A percentile compares a stretch with the other conserved stretches of the same genome.
Evolutionary conservation across 2,113 vertebrate genomes (phyloP).

Genomic region (Podarcis cretensis): DNA sequence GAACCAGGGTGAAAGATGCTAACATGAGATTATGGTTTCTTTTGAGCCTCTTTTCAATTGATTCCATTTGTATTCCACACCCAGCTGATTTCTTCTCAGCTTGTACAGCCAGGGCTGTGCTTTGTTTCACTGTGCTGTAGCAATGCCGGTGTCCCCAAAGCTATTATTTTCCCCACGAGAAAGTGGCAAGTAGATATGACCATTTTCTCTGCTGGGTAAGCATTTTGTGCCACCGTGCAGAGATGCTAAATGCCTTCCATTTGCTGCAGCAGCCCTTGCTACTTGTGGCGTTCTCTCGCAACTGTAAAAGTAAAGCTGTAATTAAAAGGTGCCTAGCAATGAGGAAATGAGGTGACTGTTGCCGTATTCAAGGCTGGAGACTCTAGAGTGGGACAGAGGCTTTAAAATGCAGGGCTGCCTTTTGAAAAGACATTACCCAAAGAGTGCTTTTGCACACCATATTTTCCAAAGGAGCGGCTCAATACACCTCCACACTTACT

Average conservation of each 20-base stretch:
- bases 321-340: slow-evolving; percentile 7
- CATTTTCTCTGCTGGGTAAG: slow-evolving; percentile 35
- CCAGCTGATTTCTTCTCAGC: slow-evolving; percentile 25
- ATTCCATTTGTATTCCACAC: not conserved
- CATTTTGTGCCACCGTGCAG: not conserved
- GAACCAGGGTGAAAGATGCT: not conserved
- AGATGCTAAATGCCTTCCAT: slow-evolving; percentile 33
- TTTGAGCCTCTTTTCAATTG: not conserved
- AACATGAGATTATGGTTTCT: not conserved
- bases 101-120: not conserved
- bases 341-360: not conserved
- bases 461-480: not conserved
- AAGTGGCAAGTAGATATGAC: slow-evolving; percentile 19
- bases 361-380: not conserved
- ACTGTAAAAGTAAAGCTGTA: slow-evolving; percentile 17
- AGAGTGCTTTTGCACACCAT: not conserved
- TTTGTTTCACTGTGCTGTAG: not conserved
- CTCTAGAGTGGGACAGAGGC: not conserved
- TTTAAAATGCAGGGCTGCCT: not conserved
- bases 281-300: slow-evolving; percentile 13
- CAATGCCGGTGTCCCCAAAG: slow-evolving; percentile 15
- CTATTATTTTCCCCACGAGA: slow-evolving; percentile 22
- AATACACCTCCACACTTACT: not conserved
- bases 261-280: not conserved
- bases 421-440: not conserved